Evolutionary conservation across 2,797 vertebrate genomes (phyloP).

Genomic region (Cheirogaleus major): DNA sequence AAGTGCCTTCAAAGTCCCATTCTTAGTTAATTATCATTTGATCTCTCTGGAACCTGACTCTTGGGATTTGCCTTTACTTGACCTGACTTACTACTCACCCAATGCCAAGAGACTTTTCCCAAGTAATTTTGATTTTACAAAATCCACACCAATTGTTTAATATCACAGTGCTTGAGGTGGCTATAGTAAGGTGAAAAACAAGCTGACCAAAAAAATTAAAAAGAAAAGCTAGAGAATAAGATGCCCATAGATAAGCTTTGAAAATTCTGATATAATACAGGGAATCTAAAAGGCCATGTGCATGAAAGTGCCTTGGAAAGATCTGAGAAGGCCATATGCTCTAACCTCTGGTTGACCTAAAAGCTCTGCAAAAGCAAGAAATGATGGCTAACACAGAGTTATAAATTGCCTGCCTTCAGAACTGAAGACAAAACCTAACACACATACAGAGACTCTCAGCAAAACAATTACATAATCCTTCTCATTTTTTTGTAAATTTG

Average conservation of each 20-base stretch:
- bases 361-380: not conserved
- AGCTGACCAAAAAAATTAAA: not conserved
- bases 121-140: too few relatives aligned
- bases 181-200: not conserved
- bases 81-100: not conserved
- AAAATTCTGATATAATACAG: not conserved
- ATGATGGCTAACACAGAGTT: too few relatives aligned
- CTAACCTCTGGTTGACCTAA: not conserved
- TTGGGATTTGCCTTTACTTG: not conserved
- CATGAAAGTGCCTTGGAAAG: not conserved
- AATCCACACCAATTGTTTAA: not conserved
- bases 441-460: too few relatives aligned
- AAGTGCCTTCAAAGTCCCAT: not conserved
- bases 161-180: not conserved
- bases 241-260: not conserved
- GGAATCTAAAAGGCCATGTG: not conserved
- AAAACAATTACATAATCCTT: too few relatives aligned
- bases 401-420: too few relatives aligned
- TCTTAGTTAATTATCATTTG: not conserved
- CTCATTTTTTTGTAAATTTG: too few relatives aligned
- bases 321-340: not conserved
- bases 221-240: not conserved
- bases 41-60: not conserved
- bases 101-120: not conserved
- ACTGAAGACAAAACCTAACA: too few relatives aligned